Conservation (phyloP, 2,797 vertebrate species). For the Falco peregrinus region DNA sequence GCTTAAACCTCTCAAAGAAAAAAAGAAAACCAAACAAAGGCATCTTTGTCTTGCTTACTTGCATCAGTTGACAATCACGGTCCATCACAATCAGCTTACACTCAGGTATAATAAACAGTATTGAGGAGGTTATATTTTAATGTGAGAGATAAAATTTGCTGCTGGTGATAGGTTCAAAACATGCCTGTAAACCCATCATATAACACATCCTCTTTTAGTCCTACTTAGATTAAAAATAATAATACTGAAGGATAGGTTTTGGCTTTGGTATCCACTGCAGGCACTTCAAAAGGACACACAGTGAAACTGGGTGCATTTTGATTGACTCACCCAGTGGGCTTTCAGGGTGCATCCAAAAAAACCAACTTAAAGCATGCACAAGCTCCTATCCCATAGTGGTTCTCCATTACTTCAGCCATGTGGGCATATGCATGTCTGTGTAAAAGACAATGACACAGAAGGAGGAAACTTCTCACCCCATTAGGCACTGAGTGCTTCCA, state of each 20-base stretch:
- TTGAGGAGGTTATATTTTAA: slow-evolving; percentile 51
- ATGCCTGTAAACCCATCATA: slow-evolving; percentile 44
- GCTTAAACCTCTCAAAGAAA: slow-evolving; percentile 1
- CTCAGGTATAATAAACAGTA: slow-evolving; percentile 69
- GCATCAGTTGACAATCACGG: slow-evolving; percentile 56
- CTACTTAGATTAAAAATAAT: slow-evolving; percentile 48
- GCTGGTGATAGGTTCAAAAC: slow-evolving; percentile 60
- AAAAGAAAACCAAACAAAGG: slow-evolving; percentile 59
- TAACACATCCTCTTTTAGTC: slow-evolving; percentile 58
- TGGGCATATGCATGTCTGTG: not conserved
- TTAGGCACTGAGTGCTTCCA: slow-evolving; percentile 71
- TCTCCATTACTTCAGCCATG: not conserved
- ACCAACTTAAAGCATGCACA: not conserved
- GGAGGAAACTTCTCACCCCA: slow-evolving; percentile 62
- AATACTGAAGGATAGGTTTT: slow-evolving; percentile 32
- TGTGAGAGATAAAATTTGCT: slow-evolving; percentile 59
- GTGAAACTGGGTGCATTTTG: not conserved
- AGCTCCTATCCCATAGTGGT: not conserved
- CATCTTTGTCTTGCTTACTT: slow-evolving; percentile 66
- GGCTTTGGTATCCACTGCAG: not conserved
- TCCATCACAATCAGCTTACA: slow-evolving; percentile 67
- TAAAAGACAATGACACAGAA: slow-evolving; percentile 26
- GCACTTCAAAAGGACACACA: slow-evolving; percentile 25
- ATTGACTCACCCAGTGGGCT: not conserved
- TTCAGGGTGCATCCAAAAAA: not conserved